Conservation (phyloP, 1,140 invertebrate genomes). For the Microplitis mediator region DNA sequence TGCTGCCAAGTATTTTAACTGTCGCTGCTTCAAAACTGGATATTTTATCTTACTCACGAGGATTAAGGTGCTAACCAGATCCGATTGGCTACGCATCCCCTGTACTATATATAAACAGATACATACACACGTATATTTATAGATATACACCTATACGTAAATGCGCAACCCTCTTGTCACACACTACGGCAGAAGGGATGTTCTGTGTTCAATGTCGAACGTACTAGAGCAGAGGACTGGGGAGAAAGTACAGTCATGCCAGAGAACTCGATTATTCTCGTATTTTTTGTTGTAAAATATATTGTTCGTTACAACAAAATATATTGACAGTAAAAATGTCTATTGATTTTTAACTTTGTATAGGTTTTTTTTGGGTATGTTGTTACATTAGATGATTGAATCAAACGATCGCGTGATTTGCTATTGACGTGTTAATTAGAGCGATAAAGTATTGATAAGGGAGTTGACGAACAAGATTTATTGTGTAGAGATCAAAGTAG, state of each 20-base stretch:
- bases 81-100: conserved; percentile 14
- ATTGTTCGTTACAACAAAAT: too few relatives aligned
- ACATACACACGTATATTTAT: too few relatives aligned
- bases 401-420: neutral
- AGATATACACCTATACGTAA: neutral
- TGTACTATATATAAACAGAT: neutral
- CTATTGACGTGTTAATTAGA: neutral
- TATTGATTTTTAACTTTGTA: too few relatives aligned
- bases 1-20: too few relatives aligned
- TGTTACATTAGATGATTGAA: neutral
- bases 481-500: neutral
- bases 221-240: neutral
- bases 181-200: neutral
- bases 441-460: neutral
- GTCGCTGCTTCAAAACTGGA: too few relatives aligned
- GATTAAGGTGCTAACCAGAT: neutral
- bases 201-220: conserved; percentile 5
- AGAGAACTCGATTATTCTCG: neutral
- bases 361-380: neutral
- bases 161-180: neutral
- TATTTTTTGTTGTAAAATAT: too few relatives aligned
- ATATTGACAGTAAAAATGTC: too few relatives aligned
- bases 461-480: neutral
- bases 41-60: too few relatives aligned
- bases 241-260: too few relatives aligned